A percentile compares a stretch with the other conserved stretches of the same genome.
Evolutionary conservation across 2,888 invertebrate genomes (phyloP).

Genomic region (Tineola bisselliella): DNA sequence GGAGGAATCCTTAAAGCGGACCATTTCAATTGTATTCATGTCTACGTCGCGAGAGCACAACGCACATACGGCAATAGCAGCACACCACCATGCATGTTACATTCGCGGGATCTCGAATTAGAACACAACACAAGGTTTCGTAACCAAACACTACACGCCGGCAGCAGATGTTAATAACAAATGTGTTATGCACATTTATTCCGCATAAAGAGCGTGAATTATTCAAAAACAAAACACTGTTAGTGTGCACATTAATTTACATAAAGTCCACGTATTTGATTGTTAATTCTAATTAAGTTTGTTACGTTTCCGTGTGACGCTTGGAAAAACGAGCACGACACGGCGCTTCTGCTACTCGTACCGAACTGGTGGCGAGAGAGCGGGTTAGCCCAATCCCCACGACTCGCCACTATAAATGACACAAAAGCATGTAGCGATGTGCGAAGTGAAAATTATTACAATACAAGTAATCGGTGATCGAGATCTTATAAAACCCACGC

Average conservation of each 20-base stretch:
- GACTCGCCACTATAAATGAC: not conserved
- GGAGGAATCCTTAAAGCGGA: constrained; percentile 3
- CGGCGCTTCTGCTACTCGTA: constrained; percentile 33
- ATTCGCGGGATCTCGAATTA: not conserved
- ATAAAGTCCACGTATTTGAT: not conserved
- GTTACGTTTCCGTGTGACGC: not conserved
- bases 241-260: not conserved
- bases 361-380: constrained; percentile 27
- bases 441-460: not conserved
- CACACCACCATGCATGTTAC: constrained; percentile 1
- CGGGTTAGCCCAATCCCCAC: not conserved
- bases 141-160: not conserved
- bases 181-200: not conserved
- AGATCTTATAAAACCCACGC: not conserved
- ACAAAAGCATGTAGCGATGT: not conserved
- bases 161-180: not conserved
- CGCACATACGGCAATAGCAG: not conserved
- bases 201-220: no score
- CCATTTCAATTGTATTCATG: constrained; percentile 2
- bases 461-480: not conserved
- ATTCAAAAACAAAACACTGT: not conserved
- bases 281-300: not conserved
- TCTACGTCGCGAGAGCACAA: not conserved
- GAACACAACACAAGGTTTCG: not conserved
- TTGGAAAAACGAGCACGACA: constrained; percentile 31